phyloP scores from a whole-genome alignment of 2,797 vertebrate genomes.

The Microctenopoma stevenorrisi region DNA sequence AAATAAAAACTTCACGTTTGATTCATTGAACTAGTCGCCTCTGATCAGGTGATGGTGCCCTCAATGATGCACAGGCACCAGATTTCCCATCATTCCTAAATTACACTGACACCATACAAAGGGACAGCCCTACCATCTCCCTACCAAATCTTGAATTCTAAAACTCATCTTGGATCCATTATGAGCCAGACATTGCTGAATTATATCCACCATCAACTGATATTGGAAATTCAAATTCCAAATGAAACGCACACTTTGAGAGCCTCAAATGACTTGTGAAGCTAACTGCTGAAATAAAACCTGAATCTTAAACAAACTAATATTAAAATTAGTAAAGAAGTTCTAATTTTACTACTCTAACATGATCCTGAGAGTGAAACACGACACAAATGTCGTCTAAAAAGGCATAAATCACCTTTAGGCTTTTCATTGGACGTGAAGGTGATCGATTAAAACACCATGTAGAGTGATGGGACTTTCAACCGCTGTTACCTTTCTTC shows the following conservation, averaged over 20 bases:
- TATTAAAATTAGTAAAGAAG: conserved; percentile 2
- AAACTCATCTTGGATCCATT: conserved; percentile 12
- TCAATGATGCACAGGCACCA: conserved; percentile 14
- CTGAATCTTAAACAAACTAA: conserved; percentile 6
- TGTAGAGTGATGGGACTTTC: neutral
- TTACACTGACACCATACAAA: conserved; percentile 17
- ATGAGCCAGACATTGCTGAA: neutral
- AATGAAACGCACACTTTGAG: conserved; percentile 23
- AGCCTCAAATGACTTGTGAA: conserved; percentile 15
- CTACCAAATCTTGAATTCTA: neutral
- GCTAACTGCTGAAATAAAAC: conserved; percentile 23
- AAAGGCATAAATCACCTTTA: neutral
- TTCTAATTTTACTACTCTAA: conserved; percentile 14
- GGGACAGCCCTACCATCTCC: conserved; percentile 3
- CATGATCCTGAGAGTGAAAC: conserved; percentile 10
- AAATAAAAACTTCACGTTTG: conserved; percentile 5
- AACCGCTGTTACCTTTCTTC: conserved; percentile 89
- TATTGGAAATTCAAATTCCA: conserved; percentile 31
- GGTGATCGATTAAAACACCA: conserved; percentile 3
- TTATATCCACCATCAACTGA: conserved; percentile 31
- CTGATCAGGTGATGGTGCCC: conserved; percentile 6
- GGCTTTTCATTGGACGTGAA: conserved; percentile 11
- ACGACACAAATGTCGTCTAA: conserved; percentile 12
- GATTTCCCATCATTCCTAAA: conserved; percentile 16
- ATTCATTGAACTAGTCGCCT: conserved; percentile 15